Conservation (phyloP, 2,113 vertebrate species). For the Saimiri boliviensis region DNA sequence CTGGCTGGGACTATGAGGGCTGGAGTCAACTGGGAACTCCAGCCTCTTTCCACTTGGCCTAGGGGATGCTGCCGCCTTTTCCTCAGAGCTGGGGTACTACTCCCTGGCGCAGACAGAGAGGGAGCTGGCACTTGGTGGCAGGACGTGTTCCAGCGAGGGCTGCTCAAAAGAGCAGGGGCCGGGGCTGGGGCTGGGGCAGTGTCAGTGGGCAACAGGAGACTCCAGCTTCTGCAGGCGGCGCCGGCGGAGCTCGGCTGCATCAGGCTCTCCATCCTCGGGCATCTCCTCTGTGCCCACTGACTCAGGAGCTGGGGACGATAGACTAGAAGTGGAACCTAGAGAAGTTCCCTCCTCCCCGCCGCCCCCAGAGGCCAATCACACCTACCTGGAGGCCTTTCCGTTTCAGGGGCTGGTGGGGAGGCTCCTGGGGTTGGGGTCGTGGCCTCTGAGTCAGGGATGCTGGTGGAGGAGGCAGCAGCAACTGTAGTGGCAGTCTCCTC, state of each 20-base stretch:
- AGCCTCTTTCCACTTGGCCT: conserved; percentile 15
- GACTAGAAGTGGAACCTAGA: not conserved
- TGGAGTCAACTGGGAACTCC: not conserved
- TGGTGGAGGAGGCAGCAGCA: conserved; percentile 55
- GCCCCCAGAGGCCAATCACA: not conserved
- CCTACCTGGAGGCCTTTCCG: conserved; percentile 66
- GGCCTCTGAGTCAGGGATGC: conserved; percentile 43
- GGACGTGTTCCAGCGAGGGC: conserved; percentile 57
- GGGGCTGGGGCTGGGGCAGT: not conserved
- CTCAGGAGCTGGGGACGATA: not conserved
- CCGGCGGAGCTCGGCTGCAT: conserved; percentile 90
- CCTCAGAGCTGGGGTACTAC: conserved; percentile 49
- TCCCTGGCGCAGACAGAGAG: conserved; percentile 59
- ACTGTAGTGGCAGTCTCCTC: conserved; percentile 52
- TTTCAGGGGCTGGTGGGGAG: conserved; percentile 48
- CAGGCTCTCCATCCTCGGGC: conserved; percentile 86
- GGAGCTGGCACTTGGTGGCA: conserved; percentile 67
- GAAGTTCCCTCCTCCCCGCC: not conserved
- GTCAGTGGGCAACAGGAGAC: conserved; percentile 87
- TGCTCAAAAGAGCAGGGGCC: not conserved
- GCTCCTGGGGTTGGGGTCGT: conserved; percentile 11
- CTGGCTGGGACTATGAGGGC: not conserved
- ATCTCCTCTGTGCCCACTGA: conserved; percentile 37
- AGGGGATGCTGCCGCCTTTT: not conserved
- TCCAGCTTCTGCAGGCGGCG: conserved; percentile 93